Evolutionary conservation across 1,140 invertebrate species (phyloP), one percentile per base, ranked within the genome.

Genomic region (Planococcus citri): DNA sequence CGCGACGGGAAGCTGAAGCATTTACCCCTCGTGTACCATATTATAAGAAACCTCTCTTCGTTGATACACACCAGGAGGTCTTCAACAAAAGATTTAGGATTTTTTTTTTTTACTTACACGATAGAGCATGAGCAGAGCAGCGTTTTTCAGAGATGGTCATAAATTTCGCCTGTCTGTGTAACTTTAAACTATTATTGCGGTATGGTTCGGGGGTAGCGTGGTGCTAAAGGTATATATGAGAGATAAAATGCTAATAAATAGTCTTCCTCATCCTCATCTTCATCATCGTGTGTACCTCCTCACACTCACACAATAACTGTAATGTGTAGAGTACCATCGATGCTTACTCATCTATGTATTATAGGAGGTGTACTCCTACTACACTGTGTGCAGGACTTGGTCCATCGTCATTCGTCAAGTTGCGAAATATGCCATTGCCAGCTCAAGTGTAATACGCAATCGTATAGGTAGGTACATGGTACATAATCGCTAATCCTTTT

Each of bases 161-260:
- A 51, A 51, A 51, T 51, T 51, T 51, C 41, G 41, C 41, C 41
- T 51, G 41, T 51, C 41, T 51, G 41, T 17, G 41, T 51, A 51
- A 51, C 41, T 51, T 51, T 51, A 51, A 51, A 51, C 41, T 51
- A 51, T 51, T 51, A 51, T 51, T 51, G 41, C 41, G 41, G 41
- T 51, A 51, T 51, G 17, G 12, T n/a, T 37, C 33, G 41, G 17
- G n/a, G 12, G n/a, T 51, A 51, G 12, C n/a, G n/a, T n/a, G n/a
- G 3, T 20, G 17, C n/a, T 2, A 20, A 3, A 4, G 41, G 41
- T 51, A 17, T 51, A 51, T 14, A n/a, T 14, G 33, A 14, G 2
- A 14, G 41, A 51, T 51, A 51, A n/a, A 14, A 51, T 20, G 41
- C n/a, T 51, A 51, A 51, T 51, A 51, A 51, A 51, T 51, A 9